These are phyloP conservation scores for Gobio occitaniae DNA, from an alignment of 2,797 vertebrate genomes.

Conservation along the genomic window DNA sequence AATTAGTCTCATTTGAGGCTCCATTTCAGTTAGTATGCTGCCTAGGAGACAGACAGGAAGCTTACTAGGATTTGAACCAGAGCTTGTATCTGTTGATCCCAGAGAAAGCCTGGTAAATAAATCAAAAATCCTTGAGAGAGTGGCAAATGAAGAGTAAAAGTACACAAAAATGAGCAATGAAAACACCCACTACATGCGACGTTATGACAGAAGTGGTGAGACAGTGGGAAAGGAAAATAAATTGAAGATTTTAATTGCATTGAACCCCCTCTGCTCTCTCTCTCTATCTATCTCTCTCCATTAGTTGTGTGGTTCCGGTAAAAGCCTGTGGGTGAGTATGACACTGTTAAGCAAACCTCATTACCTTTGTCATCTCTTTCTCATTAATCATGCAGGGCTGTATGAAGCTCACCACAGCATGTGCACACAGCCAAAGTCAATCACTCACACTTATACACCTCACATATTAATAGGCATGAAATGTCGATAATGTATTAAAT, in stretches of 20 bases:
- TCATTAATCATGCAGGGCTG: slow-evolving; percentile 63
- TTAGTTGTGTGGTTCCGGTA: slow-evolving; percentile 42
- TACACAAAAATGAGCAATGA: slow-evolving; percentile 25
- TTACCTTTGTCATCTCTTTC: slow-evolving; percentile 65
- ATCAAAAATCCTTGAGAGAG: not conserved
- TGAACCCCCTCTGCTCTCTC: slow-evolving; percentile 48
- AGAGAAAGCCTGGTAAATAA: not conserved
- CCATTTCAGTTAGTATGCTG: not conserved
- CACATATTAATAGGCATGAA: slow-evolving; percentile 56
- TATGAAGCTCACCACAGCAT: slow-evolving; percentile 58
- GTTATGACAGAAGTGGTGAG: slow-evolving; percentile 26
- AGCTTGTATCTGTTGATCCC: not conserved
- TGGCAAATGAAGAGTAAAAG: slow-evolving; percentile 20
- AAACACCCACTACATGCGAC: slow-evolving; percentile 26
- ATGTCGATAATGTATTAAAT: slow-evolving; percentile 29
- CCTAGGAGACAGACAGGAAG: not conserved
- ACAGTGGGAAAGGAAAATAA: slow-evolving; percentile 53
- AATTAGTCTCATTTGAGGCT: not conserved
- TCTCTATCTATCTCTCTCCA: slow-evolving; percentile 17
- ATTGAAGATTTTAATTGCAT: slow-evolving; percentile 59
- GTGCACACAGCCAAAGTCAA: slow-evolving; percentile 55
- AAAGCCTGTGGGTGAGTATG: slow-evolving; percentile 54
- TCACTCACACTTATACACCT: slow-evolving; percentile 48
- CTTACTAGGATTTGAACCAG: slow-evolving; percentile 2
- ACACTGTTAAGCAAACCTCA: slow-evolving; percentile 63